A percentile compares a stretch with the other conserved stretches of the same genome.
These are phyloP conservation scores for Trinorchestia longiramus DNA, from an alignment of 1,140 invertebrate species.

Conservation along the genomic window DNA sequence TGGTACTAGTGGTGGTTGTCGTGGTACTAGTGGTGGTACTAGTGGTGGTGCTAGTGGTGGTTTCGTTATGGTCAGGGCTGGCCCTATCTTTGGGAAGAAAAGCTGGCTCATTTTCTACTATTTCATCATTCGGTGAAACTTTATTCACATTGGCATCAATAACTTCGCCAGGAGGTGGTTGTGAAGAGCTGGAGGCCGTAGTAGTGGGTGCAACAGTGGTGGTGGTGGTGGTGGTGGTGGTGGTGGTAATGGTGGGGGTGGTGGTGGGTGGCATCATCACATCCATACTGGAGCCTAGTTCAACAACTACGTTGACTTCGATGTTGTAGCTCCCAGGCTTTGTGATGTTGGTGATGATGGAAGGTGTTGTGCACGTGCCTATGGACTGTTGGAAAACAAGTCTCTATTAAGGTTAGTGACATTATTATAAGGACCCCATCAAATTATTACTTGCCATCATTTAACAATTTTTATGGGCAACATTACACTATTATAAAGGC, in stretches of 20 bases:
- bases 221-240: constrained; percentile 20
- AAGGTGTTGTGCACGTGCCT: background rate
- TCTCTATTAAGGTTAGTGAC: background rate
- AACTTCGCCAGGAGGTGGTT: background rate
- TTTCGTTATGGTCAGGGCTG: background rate
- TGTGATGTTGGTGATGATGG: constrained; percentile 31
- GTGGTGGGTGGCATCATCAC: background rate
- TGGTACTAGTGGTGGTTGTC: background rate
- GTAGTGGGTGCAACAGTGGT: background rate
- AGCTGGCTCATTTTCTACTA: background rate
- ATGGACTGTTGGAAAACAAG: background rate
- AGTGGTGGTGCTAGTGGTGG: background rate
- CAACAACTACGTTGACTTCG: constrained; percentile 34
- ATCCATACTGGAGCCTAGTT: background rate
- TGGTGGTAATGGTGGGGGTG: background rate
- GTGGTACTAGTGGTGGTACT: background rate
- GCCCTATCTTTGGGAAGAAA: background rate
- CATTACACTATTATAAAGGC: no score
- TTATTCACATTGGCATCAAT: background rate
- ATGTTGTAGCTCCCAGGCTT: background rate
- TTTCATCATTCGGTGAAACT: background rate
- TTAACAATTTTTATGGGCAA: no score
- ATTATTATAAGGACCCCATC: background rate
- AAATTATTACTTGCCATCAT: background rate
- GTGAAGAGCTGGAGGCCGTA: background rate